Evolutionary conservation across 2,797 vertebrate species (phyloP).

Genomic region (Decapterus maruadsi): DNA sequence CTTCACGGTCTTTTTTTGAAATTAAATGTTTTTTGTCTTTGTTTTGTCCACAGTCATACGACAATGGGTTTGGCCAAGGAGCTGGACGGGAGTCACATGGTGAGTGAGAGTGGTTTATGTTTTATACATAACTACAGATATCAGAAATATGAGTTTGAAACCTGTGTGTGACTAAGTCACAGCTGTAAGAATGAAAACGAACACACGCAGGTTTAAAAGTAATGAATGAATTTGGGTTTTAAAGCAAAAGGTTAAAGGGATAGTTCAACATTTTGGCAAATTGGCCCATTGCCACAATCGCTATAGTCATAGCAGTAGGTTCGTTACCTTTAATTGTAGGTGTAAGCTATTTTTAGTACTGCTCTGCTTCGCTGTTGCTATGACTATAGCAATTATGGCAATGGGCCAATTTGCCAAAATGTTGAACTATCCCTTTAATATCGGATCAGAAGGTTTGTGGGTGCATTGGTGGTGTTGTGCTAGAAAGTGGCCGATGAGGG

Average conservation of each 20-base stretch:
- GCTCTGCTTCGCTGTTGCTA: too few species aligned
- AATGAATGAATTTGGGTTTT: conserved; percentile 6
- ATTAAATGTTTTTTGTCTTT: conserved; percentile 49
- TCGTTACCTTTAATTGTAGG: too few species aligned
- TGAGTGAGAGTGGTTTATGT: conserved; percentile 81
- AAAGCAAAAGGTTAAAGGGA: neutral
- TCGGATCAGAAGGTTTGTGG: conserved; percentile 26
- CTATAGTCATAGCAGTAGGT: too few species aligned
- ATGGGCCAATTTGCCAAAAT: too few species aligned
- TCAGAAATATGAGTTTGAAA: conserved; percentile 3
- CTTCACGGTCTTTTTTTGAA: conserved; percentile 5
- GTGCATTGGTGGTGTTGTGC: conserved; percentile 4
- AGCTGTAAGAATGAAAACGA: neutral
- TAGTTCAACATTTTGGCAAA: too few species aligned
- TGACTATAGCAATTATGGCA: too few species aligned
- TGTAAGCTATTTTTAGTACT: too few species aligned
- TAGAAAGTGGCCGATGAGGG: conserved; percentile 54
- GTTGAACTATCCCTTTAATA: too few species aligned
- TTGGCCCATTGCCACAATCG: too few species aligned
- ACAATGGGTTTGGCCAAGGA: conserved; percentile 96
- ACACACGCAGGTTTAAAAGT: neutral
- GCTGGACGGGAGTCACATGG: conserved; percentile 97
- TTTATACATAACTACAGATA: neutral
- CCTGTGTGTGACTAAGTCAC: neutral
- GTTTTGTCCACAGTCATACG: conserved; percentile 90